Base-by-base conservation (phyloP, 2,888 invertebrate genomes). In the Dynastes maya region DNA sequence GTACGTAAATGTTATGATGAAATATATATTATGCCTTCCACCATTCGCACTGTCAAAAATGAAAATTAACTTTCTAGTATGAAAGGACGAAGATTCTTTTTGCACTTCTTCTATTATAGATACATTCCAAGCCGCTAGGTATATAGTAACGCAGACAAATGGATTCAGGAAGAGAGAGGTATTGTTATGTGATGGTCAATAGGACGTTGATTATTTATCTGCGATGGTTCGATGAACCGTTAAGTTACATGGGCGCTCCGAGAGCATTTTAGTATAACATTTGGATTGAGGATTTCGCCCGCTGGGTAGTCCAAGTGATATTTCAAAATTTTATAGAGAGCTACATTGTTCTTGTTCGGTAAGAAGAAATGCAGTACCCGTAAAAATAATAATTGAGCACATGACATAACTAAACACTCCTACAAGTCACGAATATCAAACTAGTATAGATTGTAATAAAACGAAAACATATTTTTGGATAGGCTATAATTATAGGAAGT, bases 161-260 rank as follows among this genome's bases (percentile, higher is more conserved):
- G 2, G 9, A 70, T 70, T 13, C 53, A 51, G 70, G 70, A 70
- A 70, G 70, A 53, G 70, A 65, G 65, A 65, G 65, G 65, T 29
- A 70, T 70, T 70, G 29, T 68, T 27, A 27, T 22, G 11, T 0
- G 3, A 32, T n/a, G 68, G 51, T 51, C 11, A 49, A 51, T 51
- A 13, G 11, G 13, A 51, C 29, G 8, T 51, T 53, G 70, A 29
- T 67, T 40, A 40, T 53, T 53, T 70, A 22, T 53, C n/a, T 40
- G 45, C 16, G 49, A 53, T 29, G 32, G 53, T 70, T 70, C 51
- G 29, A 53, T 53, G 70, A 63, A 63, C 63, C 32, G 29, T 32
- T 1, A 8, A 29, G 2, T 27, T 63, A 4, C 27, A 32, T 32
- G 13, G 13, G 27, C 13, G 63, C 29, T 63, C 13, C 0, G 22